phyloP scores from a whole-genome alignment of 2,113 vertebrate genomes.

The Nicator chloris region DNA sequence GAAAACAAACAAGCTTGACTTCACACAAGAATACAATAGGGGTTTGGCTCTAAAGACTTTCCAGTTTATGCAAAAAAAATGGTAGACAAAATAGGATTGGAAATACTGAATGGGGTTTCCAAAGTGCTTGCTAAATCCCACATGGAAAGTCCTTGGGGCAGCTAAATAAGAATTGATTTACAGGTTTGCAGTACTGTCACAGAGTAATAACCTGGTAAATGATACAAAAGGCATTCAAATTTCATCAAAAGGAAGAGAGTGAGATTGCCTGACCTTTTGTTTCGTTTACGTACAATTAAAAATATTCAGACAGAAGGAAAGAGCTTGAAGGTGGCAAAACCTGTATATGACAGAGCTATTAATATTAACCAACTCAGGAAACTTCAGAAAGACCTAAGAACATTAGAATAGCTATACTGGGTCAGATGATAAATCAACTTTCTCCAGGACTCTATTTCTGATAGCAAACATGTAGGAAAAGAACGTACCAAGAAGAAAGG shows the following conservation, averaged over 20 bases:
- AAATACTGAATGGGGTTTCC: neutral
- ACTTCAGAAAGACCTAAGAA: neutral
- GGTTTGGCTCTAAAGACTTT: neutral
- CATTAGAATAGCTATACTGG: neutral
- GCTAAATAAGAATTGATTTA: neutral
- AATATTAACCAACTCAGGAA: neutral
- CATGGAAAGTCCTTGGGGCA: neutral
- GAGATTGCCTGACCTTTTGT: fast-evolving
- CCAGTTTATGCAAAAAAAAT: neutral
- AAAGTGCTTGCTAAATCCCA: neutral
- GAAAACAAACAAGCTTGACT: neutral
- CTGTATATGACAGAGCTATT: neutral
- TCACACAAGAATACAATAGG: neutral
- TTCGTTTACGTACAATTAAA: neutral
- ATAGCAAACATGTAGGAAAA: neutral
- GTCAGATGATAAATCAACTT: neutral
- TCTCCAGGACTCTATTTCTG: neutral
- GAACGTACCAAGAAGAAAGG: neutral
- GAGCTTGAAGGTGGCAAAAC: neutral
- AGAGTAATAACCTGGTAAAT: neutral
- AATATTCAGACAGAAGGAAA: neutral
- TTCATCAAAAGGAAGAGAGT: neutral
- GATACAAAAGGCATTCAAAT: neutral
- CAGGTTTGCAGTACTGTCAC: neutral
- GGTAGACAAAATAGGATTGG: neutral